phyloP scores from a whole-genome alignment of 2,797 vertebrate species.

The Characodon lateralis region DNA sequence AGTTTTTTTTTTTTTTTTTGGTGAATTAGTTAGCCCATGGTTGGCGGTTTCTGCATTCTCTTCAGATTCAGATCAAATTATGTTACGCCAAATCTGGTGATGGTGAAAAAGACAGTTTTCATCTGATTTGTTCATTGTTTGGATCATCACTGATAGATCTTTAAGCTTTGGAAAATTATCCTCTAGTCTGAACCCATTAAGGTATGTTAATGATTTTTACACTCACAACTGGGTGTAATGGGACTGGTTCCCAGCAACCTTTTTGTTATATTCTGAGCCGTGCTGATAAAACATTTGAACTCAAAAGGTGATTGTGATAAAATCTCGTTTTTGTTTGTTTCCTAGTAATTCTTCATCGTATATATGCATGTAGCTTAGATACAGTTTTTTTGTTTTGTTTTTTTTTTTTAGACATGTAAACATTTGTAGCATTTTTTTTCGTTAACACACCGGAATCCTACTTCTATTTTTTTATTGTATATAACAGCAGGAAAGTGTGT shows the following conservation, averaged over 20 bases:
- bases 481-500: constrained; percentile 61
- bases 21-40: constrained; percentile 51
- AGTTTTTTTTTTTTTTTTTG: constrained; percentile 65
- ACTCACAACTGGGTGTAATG: constrained; percentile 36
- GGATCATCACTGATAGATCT: constrained; percentile 45
- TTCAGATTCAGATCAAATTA: constrained; percentile 43
- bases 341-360: constrained; percentile 50
- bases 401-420: constrained; percentile 53
- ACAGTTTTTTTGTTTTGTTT: not conserved
- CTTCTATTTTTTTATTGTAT: constrained; percentile 55
- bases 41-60: constrained; percentile 59
- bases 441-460: constrained; percentile 50
- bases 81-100: constrained; percentile 63
- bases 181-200: constrained; percentile 37
- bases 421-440: constrained; percentile 39
- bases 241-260: constrained; percentile 74
- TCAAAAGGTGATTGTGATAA: constrained; percentile 49
- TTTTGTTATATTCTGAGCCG: constrained; percentile 71
- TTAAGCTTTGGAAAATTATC: constrained; percentile 20
- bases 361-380: constrained; percentile 70
- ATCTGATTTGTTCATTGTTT: constrained; percentile 51
- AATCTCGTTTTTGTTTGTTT: constrained; percentile 11
- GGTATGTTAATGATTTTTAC: constrained; percentile 35
- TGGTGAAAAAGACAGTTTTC: constrained; percentile 29
- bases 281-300: constrained; percentile 59